phyloP scores from a whole-genome alignment of 2,113 vertebrate genomes.

The Engraulis encrasicolus region DNA sequence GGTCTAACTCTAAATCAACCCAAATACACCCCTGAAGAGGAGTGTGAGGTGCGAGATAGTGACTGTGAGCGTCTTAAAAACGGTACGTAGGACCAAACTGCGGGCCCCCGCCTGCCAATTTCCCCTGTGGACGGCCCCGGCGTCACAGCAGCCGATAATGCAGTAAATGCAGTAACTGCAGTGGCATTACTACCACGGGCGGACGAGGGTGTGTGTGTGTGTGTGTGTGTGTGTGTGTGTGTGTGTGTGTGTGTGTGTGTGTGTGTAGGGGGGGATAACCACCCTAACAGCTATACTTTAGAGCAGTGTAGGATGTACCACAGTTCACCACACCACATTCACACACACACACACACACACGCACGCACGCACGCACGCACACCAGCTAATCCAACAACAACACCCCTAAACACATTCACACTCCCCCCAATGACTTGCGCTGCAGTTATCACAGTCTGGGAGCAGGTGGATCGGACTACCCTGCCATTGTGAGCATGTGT shows the following conservation, averaged over 20 bases:
- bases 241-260: too few species aligned
- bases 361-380: too few species aligned
- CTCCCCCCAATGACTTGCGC: conserved; percentile 17
- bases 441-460: conserved; percentile 14
- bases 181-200: conserved; percentile 70
- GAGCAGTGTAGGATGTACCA: conserved; percentile 24
- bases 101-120: conserved; percentile 67
- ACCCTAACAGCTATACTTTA: conserved; percentile 70
- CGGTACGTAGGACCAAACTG: conserved; percentile 60
- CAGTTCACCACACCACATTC: too few species aligned
- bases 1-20: conserved; percentile 43
- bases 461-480: neutral
- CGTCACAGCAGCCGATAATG: conserved; percentile 70
- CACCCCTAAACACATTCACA: too few species aligned
- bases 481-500: neutral
- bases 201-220: neutral
- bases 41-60: neutral
- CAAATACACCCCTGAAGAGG: neutral
- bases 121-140: conserved; percentile 53
- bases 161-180: too few species aligned
- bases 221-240: neutral
- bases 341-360: too few species aligned
- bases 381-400: conserved; percentile 43
- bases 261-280: conserved; percentile 53
- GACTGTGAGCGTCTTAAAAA: conserved; percentile 47